phyloP scores from a whole-genome alignment of 2,113 vertebrate species.

The Hippotragus niger region DNA sequence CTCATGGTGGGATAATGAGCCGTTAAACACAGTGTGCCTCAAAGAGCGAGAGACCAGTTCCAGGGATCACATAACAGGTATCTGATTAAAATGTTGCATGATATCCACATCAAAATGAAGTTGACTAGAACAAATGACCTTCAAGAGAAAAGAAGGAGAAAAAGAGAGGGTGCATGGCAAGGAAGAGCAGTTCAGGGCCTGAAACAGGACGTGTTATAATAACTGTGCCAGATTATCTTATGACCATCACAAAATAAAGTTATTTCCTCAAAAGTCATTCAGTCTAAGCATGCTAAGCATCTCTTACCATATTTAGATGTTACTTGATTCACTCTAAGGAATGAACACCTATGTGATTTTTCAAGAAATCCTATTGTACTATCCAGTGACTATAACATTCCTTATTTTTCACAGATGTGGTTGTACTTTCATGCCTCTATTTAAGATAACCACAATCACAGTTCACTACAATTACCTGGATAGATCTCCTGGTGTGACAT shows the following conservation, averaged over 20 bases:
- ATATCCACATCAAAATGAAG: not conserved
- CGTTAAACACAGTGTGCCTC: not conserved
- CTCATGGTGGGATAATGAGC: not conserved
- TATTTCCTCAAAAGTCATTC: not conserved
- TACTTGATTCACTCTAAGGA: not conserved
- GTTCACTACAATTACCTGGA: not conserved
- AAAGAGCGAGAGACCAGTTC: not conserved
- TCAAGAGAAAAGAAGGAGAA: not conserved
- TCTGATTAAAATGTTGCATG: not conserved
- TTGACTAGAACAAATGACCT: not conserved
- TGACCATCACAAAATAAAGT: not conserved
- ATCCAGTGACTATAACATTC: not conserved
- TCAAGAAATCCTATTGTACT: not conserved
- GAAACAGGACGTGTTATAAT: not conserved
- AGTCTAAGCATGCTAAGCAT: constrained; percentile 14
- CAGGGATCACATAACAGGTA: not conserved
- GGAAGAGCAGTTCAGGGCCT: not conserved
- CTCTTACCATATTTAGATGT: constrained; percentile 33
- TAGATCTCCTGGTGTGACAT: not conserved
- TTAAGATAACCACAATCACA: not conserved
- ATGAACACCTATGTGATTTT: constrained; percentile 39
- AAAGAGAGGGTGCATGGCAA: not conserved
- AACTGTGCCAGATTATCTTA: not conserved
- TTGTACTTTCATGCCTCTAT: not conserved
- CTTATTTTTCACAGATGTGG: not conserved